These are phyloP conservation scores for Sinohyriopsis cumingii DNA, from an alignment of 2,888 invertebrate genomes.

Conservation along the genomic window DNA sequence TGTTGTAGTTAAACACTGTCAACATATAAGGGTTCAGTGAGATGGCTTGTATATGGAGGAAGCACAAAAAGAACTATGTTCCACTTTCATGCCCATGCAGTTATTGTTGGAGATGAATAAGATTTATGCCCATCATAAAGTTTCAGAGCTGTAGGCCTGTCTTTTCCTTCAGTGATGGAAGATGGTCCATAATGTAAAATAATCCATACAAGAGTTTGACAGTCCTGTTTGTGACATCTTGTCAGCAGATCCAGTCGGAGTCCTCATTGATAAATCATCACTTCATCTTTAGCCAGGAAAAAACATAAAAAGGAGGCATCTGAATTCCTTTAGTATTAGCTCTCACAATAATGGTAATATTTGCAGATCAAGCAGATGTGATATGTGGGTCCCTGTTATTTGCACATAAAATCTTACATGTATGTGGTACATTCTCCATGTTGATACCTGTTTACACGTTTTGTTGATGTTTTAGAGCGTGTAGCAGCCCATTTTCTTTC, in stretches of 20 bases:
- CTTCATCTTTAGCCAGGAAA: slow-evolving; percentile 29
- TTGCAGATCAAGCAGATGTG: slow-evolving; percentile 19
- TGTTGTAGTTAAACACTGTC: no score
- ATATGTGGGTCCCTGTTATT: slow-evolving; percentile 12
- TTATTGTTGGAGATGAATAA: slow-evolving; percentile 16
- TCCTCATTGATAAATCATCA: slow-evolving; percentile 14
- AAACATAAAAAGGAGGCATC: slow-evolving; percentile 24
- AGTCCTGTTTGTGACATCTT: slow-evolving; percentile 27
- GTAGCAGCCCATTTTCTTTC: slow-evolving; percentile 5
- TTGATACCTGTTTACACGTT: slow-evolving; percentile 26
- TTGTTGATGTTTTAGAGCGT: slow-evolving; percentile 22
- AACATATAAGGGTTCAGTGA: slow-evolving; percentile 25
- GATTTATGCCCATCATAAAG: slow-evolving; percentile 31
- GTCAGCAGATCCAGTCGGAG: slow-evolving; percentile 22
- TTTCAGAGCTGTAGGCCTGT: slow-evolving; percentile 6
- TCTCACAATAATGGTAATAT: slow-evolving; percentile 21
- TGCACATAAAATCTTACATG: no score
- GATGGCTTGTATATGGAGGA: slow-evolving; percentile 15
- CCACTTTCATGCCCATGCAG: slow-evolving; percentile 20
- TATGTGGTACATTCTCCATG: slow-evolving; percentile 27
- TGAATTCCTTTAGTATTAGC: slow-evolving; percentile 25
- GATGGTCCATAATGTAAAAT: slow-evolving; percentile 24
- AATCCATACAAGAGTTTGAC: slow-evolving; percentile 21
- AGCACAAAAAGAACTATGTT: slow-evolving; percentile 27
- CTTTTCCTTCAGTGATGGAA: slow-evolving; percentile 11